Percentiles rank a stretch among this genome's conserved stretches.
Conservation (phyloP, 2,888 invertebrate species). For the Machimus rusticus region DNA sequence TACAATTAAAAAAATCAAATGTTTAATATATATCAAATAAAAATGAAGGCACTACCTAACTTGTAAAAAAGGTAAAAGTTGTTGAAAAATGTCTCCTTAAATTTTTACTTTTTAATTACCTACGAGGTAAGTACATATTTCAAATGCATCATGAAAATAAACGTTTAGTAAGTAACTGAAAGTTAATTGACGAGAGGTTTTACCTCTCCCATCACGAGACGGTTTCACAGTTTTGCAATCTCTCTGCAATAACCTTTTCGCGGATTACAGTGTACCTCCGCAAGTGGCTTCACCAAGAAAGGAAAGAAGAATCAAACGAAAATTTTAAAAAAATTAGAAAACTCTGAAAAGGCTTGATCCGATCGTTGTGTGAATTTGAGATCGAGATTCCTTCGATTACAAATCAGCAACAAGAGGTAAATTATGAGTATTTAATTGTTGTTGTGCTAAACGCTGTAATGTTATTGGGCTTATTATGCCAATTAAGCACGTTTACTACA, state of each 20-base stretch:
- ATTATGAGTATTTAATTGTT: neutral
- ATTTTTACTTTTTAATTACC: neutral
- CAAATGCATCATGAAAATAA: slow-evolving; percentile 2
- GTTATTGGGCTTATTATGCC: slow-evolving; percentile 44
- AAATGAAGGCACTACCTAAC: neutral
- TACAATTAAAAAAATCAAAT: neutral
- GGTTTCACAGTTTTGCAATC: slow-evolving; percentile 21
- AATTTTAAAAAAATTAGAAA: neutral
- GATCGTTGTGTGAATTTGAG: slow-evolving; percentile 3
- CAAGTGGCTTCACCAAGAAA: neutral
- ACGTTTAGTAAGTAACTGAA: neutral
- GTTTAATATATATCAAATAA: neutral
- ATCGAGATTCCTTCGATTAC: neutral
- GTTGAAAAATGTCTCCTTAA: neutral
- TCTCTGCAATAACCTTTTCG: neutral
- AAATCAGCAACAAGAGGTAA: neutral
- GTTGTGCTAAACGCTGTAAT: slow-evolving; percentile 7
- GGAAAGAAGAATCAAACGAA: neutral
- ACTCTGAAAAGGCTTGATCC: neutral
- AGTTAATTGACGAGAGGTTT: slow-evolving; percentile 34
- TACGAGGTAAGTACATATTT: neutral
- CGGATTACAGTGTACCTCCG: neutral
- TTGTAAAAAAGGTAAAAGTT: neutral
- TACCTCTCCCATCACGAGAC: slow-evolving; percentile 24
- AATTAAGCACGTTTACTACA: slow-evolving; percentile 46